Evolutionary conservation across 2,888 invertebrate genomes (phyloP), one percentile per base, ranked within the genome.

Genomic region (Dolichopus griseipennis): DNA sequence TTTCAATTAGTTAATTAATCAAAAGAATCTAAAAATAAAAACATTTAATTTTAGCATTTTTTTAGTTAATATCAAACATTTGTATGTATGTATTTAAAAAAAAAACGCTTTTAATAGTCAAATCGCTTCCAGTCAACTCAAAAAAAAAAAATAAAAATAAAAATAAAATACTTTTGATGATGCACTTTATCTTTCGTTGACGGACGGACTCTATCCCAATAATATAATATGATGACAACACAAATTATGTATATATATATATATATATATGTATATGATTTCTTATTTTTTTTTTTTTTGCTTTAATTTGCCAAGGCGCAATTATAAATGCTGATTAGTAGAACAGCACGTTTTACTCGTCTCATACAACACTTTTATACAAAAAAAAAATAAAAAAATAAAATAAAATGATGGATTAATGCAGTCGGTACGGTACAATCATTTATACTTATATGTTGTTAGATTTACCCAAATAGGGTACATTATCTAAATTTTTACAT

Each of bases 241-340:
- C 27, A 27, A 27, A 27, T 27, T 27, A 27, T 27, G 27, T 27
- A 27, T 4, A 27, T n/a, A n/a, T n/a, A n/a, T n/a, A n/a, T n/a
- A n/a, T n/a, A n/a, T n/a, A n/a, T n/a, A n/a, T n/a, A n/a, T n/a
- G n/a, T n/a, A n/a, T n/a, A n/a, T n/a, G n/a, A n/a, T n/a, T n/a
- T n/a, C n/a, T n/a, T n/a, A 52, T 62, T 62, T 27, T 62, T 22
- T 27, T 62, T 27, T 62, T 27, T 62, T 62, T 27, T 62, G 6
- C 12, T 69, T 66, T 69, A 68, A 68, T 68, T 67, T 68, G 64
- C 65, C 61, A 65, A 65, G 66, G 66, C 62, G 68, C 68, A 71
- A 71, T 71, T 71, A 71, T 70, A 71, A 68, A 67, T 71, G 70
- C 71, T 71, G 71, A 71, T 71, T 71, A 71, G 71, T 71, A 70